These are phyloP conservation scores for Sclerurus mexicanus DNA, from an alignment of 2,113 vertebrate species.

Conservation along the genomic window DNA sequence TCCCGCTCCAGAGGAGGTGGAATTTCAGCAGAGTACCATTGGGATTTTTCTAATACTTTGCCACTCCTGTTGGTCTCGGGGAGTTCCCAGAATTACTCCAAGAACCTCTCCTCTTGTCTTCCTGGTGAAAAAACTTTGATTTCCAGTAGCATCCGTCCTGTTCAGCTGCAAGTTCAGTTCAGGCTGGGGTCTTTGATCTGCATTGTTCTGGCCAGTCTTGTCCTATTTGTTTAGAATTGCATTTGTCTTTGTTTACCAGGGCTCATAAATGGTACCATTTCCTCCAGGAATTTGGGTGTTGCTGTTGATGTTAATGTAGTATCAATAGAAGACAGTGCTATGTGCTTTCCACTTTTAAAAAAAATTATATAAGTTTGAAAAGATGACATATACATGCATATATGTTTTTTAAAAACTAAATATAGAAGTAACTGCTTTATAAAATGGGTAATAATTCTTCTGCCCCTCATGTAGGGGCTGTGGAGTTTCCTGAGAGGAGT, in stretches of 20 bases:
- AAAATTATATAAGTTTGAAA: not conserved
- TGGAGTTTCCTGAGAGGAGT: not conserved
- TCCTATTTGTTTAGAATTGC: conserved; percentile 25
- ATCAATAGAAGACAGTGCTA: not conserved
- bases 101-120: not conserved
- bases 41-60: not conserved
- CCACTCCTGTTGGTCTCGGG: not conserved
- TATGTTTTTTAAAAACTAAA: not conserved
- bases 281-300: not conserved
- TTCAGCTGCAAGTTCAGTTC: not conserved
- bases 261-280: not conserved
- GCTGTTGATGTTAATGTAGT: not conserved
- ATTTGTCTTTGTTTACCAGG: not conserved
- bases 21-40: not conserved
- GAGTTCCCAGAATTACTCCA: not conserved
- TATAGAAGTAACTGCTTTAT: not conserved
- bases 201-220: not conserved
- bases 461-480: not conserved
- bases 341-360: not conserved
- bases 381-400: not conserved
- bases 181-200: not conserved
- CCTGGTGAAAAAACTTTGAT: not conserved
- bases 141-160: not conserved
- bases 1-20: not conserved
- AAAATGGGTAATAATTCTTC: not conserved